Base-by-base conservation (phyloP, 2,113 vertebrate species). In the Rhinichthys klamathensis region DNA sequence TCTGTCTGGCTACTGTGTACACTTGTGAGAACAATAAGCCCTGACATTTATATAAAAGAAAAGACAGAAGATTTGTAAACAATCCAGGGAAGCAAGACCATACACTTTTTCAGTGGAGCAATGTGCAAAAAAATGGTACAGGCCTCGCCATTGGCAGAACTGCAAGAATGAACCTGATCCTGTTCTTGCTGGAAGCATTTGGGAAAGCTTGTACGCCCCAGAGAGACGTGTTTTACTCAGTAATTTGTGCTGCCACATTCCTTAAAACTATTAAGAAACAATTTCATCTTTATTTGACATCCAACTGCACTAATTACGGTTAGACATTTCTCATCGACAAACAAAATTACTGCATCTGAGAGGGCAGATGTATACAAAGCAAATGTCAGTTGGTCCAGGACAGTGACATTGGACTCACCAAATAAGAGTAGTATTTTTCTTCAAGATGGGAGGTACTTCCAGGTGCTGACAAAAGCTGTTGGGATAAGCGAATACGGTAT, bases 401-500 rank as follows among this genome's bases (percentile, higher is more conserved):
- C 35, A 44, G 70, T 15, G 23, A n/a, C 23, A 41, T 38, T 2
- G 0, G 15, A 25, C 95, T 95, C 87, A 95, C 94, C 92, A 46
- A 60, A 16, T 27, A 70, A 12, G 23, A 51, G 30, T 41, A 41
- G 3, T 49, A 18, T 78, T 84, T 41, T 32, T 51, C 18, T 86
- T 91, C 94, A 96, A 1, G 95, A 93, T 2, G 95, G 90, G 87
- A 96, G 95, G 82, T 96, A 96, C 90, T 96, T 96, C 96, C 96
- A 96, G 30, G 95, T 96, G 92, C 96, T 96, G 90, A 96, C 96
- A 65, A 96, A 96, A 25, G 95, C 95, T 0, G 96, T 96, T 46
- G 96, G 96, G 84, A 96, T 96, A 86, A 96, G 94, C 0, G 96
- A 96, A 89, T 96, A 96, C 1, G 96, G 96, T 5, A 96, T 94